phyloP scores from a whole-genome alignment of 2,113 vertebrate genomes.

The Eonycteris spelaea region DNA sequence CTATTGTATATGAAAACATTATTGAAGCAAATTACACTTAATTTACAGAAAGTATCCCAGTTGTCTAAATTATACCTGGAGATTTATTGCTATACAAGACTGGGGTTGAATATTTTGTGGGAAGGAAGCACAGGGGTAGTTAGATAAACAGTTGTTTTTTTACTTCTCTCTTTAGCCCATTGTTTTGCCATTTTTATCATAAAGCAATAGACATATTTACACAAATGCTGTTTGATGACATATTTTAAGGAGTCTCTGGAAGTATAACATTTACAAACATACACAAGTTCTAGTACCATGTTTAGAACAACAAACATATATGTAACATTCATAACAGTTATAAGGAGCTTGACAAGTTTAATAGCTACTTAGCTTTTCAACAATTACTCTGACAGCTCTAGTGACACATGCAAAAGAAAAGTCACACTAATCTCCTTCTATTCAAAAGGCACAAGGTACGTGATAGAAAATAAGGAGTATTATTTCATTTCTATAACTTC shows the following conservation, averaged over 20 bases:
- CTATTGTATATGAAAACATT: neutral
- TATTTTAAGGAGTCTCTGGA: neutral
- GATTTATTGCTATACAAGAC: neutral
- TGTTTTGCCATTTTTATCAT: conserved; percentile 18
- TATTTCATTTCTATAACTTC: neutral
- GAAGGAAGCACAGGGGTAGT: neutral
- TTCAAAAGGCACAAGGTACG: neutral
- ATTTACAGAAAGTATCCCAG: neutral
- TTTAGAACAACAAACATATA: neutral
- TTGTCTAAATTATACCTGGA: neutral
- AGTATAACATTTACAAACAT: neutral
- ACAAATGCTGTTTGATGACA: neutral
- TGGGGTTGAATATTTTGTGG: neutral
- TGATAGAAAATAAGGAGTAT: neutral
- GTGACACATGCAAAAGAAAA: neutral
- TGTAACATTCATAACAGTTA: neutral
- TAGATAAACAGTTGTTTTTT: neutral
- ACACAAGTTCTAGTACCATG: neutral
- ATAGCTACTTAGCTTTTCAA: neutral
- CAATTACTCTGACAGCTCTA: neutral
- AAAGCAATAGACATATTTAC: neutral
- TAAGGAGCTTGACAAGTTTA: neutral
- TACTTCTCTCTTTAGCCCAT: neutral
- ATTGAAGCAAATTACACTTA: neutral
- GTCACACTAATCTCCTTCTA: neutral